Conservation (phyloP, 1,140 invertebrate species). For the Piezodorus guildinii region DNA sequence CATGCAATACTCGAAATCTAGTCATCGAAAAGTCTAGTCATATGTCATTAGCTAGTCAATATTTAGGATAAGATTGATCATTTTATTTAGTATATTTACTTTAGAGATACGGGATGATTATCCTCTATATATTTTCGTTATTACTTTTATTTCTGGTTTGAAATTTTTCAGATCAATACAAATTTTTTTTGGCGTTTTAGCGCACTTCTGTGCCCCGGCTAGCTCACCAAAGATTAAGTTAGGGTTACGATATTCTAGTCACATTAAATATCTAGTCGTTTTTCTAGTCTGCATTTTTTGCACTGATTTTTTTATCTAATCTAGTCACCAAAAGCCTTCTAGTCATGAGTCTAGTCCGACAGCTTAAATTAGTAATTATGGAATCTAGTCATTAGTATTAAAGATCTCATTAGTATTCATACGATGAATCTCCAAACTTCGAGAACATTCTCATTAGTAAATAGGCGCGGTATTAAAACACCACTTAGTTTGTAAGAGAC, state of each 20-base stretch:
- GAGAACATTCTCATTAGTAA: constrained; percentile 18
- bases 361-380: not conserved
- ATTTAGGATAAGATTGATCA: too few species aligned
- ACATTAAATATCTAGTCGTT: constrained; percentile 1
- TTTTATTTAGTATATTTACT: too few species aligned
- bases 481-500: constrained; percentile 9
- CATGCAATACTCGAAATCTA: constrained; percentile 6
- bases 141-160: too few species aligned
- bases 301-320: not conserved
- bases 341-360: not conserved
- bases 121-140: too few species aligned
- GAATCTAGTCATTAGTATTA: not conserved
- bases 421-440: constrained; percentile 18
- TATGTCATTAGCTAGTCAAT: not conserved
- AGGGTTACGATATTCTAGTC: constrained; percentile 4
- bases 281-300: constrained; percentile 1
- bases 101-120: too few species aligned
- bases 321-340: not conserved
- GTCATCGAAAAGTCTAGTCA: constrained; percentile 15
- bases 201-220: constrained; percentile 9
- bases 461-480: constrained; percentile 12
- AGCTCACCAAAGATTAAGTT: constrained; percentile 20
- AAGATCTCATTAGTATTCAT: constrained; percentile 19
- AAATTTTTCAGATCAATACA: too few species aligned
- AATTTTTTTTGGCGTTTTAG: too few species aligned